Base-by-base conservation (phyloP, 2,888 invertebrate genomes). In the Microplitis deprimator region DNA sequence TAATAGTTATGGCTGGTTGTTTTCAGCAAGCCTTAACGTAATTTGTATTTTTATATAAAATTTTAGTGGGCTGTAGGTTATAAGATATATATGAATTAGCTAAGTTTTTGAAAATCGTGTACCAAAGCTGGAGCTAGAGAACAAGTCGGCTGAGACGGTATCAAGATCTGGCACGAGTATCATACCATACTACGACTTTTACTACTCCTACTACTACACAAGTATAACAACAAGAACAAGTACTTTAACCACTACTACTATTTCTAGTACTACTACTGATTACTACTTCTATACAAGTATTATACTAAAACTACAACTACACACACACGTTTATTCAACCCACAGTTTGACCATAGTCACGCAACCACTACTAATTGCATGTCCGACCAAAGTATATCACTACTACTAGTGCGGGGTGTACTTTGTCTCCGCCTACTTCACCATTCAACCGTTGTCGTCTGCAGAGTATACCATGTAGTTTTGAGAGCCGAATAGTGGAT, bases 351-450 rank as follows among this genome's bases (percentile, higher is more conserved):
- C 82, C 84, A 84, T 82, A 84, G 86, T 86, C 86, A 85, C 85
- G 86, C 86, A 84, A 83, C 77, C 84, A 82, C 85, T 84, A 84
- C 87, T 87, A 87, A 87, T 86, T 87, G 87, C 86, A 87, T 87
- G 87, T 86, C 85, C 84, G 86, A 84, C 81, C 83, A 83, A 86
- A 84, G 85, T 87, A 86, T 86, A 87, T 87, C 86, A 87, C 87
- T 81, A 83, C 81, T 77, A 79, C 84, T 76, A 78, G 40, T 41
- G 40, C 50, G 73, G 70, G 13, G 75, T 69, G 78, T 68, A 29
- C 59, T 71, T 13, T 60, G 60, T 71, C 71, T 61, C 71, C 39
- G 68, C 78, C 73, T 79, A 79, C 80, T 72, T 71, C 75, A 75
- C 71, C 73, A 50, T 50, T 50, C 50, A 50, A 50, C 10, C 50